These are phyloP conservation scores for Myioborus miniatus DNA, from an alignment of 2,797 vertebrate genomes.

Conservation along the genomic window DNA sequence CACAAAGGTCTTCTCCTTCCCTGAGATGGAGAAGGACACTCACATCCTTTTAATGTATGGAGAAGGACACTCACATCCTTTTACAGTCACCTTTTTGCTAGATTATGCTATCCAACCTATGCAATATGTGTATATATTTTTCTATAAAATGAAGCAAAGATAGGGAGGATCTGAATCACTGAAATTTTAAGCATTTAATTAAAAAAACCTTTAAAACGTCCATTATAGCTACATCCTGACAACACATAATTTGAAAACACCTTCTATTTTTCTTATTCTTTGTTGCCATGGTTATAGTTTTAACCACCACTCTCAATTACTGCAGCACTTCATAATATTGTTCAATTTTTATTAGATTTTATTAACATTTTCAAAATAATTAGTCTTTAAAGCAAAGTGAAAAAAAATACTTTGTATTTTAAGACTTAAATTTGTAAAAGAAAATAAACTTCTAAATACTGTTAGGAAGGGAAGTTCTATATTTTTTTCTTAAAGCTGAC, in stretches of 20 bases:
- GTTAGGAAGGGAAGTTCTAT: background rate
- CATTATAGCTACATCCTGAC: background rate
- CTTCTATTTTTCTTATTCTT: background rate
- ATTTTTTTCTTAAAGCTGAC: background rate
- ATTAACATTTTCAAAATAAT: conserved; percentile 4
- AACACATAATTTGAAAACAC: background rate
- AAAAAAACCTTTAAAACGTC: background rate
- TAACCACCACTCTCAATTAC: conserved; percentile 10
- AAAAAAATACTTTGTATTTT: background rate
- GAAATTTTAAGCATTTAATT: background rate
- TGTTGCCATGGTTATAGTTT: conserved; percentile 20
- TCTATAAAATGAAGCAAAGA: background rate
- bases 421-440: background rate
- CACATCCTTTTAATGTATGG: background rate
- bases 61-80: background rate
- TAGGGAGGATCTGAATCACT: background rate
- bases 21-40: background rate
- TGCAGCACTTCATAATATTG: background rate
- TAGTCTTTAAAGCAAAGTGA: background rate
- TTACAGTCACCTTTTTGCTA: background rate
- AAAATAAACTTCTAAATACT: background rate
- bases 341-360: background rate
- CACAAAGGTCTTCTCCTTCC: background rate
- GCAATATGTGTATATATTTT: background rate
- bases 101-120: background rate